Evolutionary conservation across 2,888 invertebrate genomes (phyloP), one percentile per base, ranked within the genome.

Genomic region (Salticus scenicus): DNA sequence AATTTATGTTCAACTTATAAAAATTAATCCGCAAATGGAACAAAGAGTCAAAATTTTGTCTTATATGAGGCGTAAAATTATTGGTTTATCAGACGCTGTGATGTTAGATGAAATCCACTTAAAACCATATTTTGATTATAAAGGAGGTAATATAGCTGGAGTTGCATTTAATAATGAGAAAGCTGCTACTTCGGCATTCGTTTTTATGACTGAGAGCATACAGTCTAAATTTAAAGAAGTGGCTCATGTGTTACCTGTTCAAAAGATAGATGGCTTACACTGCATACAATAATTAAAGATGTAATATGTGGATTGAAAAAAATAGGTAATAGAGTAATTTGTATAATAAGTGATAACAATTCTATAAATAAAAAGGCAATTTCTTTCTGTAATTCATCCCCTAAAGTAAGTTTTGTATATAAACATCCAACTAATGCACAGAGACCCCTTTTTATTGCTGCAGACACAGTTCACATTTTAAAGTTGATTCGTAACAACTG

Each of bases 41-140:
- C 71, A 71, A 33, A 17, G 8, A 5, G 20, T 41, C 14, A 71
- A 69, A 7, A 69, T 77, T 67, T 57, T 77, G 30, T 12, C 1
- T 17, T 72, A 72, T 33, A 14, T 37, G 20, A 41, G 24, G 30
- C 10, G 66, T 30, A 79, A 72, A 47, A 24, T 24, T 24, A 28
- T 27, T 12, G 20, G 0, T 24, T 64, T 79, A 27, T 30, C 28
- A 30, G n/a, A 63, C 10, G 7, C 31, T 17, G 78, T 80, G 30
- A 80, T 80, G 67, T 0, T 80, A 1, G 80, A 73, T 33, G 73
- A 80, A 67, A 82, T 70, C 7, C 70, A 70, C 37, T 10, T 76
- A 28, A 74, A 71, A 30, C 47, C 70, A 1, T 41, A n/a, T 76
- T 75, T 64, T 41, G 76, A 64, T 42, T 75, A 37, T 57, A 57